phyloP scores from a whole-genome alignment of 1,140 invertebrate genomes.

The Ectropis grisescens region DNA sequence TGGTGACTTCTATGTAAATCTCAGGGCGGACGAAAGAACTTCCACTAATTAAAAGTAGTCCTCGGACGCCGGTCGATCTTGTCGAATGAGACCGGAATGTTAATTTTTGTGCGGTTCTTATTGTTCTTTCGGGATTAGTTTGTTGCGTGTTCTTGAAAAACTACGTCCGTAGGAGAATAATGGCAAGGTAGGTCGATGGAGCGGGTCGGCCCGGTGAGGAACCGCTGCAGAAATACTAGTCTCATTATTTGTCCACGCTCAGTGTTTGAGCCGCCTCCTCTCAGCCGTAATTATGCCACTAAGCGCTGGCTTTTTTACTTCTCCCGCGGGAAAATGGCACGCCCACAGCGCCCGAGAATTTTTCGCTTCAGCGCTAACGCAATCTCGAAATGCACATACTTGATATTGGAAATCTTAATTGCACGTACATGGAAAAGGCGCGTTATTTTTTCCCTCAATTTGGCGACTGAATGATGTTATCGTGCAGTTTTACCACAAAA shows the following conservation, averaged over 20 bases:
- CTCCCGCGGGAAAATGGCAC: conserved; percentile 12
- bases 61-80: conserved; percentile 26
- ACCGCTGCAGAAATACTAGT: conserved; percentile 46
- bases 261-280: conserved; percentile 29
- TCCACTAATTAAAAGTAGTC: conserved; percentile 51
- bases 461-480: conserved; percentile 25
- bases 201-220: conserved; percentile 13
- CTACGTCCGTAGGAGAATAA: conserved; percentile 11
- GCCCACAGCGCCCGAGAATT: conserved; percentile 6
- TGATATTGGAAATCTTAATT: conserved; percentile 29
- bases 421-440: too few species aligned
- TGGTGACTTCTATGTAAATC: conserved; percentile 51
- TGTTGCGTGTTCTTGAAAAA: conserved; percentile 24
- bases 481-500: conserved; percentile 15
- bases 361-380: conserved; percentile 17
- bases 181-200: conserved; percentile 11
- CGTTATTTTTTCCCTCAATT: too few species aligned
- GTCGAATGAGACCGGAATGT: conserved; percentile 30
- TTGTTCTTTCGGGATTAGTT: conserved; percentile 24
- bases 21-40: conserved; percentile 32
- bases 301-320: conserved; percentile 32
- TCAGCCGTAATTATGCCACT: conserved; percentile 37
- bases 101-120: conserved; percentile 26
- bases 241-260: conserved; percentile 41
- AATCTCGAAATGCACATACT: conserved; percentile 18